phyloP scores from a whole-genome alignment of 2,113 vertebrate species.

The Bothrops jararaca region DNA sequence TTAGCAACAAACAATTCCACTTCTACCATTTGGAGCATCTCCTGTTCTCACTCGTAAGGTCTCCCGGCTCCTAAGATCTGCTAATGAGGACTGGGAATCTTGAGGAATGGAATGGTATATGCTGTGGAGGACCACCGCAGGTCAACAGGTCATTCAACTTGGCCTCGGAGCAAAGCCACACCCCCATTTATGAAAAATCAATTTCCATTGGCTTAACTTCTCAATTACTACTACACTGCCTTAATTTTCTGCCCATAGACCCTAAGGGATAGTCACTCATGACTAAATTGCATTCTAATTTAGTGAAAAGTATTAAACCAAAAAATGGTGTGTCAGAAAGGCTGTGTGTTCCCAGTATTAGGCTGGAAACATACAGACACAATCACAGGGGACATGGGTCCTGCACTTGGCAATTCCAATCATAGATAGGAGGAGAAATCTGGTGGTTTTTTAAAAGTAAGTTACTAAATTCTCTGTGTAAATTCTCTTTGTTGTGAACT shows the following conservation, averaged over 20 bases:
- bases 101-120: neutral
- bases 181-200: neutral
- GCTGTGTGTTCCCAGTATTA: neutral
- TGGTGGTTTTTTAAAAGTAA: neutral
- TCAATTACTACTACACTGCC: slow-evolving; percentile 15
- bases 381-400: neutral
- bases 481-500: neutral
- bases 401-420: neutral
- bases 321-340: neutral
- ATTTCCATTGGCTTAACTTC: neutral
- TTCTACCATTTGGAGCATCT: neutral
- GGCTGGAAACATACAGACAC: neutral
- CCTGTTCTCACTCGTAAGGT: neutral
- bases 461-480: neutral
- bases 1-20: neutral
- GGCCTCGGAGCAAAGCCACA: neutral
- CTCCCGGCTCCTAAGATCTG: neutral
- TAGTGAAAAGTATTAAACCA: neutral
- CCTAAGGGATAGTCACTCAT: slow-evolving; percentile 24
- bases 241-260: slow-evolving; percentile 11
- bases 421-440: neutral
- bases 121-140: neutral
- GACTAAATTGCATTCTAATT: neutral
- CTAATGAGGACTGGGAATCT: neutral
- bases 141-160: neutral